phyloP scores from a whole-genome alignment of 2,113 vertebrate genomes.

The Ailuropoda melanoleuca region DNA sequence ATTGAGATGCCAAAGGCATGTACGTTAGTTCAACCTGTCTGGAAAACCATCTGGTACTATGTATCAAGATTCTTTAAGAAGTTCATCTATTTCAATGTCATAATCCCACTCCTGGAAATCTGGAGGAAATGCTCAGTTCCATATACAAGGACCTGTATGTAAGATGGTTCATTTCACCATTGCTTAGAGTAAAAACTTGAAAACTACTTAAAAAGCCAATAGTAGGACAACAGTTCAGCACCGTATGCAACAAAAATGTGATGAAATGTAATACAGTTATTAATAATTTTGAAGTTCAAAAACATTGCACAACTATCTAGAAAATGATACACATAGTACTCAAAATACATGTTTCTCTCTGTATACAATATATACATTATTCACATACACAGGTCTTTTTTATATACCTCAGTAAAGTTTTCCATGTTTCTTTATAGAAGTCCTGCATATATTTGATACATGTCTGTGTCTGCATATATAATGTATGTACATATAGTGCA shows the following conservation, averaged over 20 bases:
- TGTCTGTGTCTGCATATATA: background rate
- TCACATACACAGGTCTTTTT: background rate
- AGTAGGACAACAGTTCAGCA: background rate
- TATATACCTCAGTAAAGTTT: background rate
- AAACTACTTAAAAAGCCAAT: background rate
- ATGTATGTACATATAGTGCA: background rate
- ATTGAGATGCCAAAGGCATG: background rate
- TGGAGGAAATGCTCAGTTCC: background rate
- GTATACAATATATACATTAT: background rate
- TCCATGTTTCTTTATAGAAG: conserved; percentile 7
- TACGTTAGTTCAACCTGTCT: background rate
- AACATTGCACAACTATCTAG: background rate
- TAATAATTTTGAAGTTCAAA: background rate
- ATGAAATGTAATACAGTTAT: background rate
- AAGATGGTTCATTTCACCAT: background rate
- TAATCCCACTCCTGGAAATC: background rate
- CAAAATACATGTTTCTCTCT: background rate
- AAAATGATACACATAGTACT: background rate
- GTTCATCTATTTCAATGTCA: background rate
- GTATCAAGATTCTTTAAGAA: background rate
- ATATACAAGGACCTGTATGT: background rate
- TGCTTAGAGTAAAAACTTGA: background rate
- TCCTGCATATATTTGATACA: background rate
- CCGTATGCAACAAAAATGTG: background rate
- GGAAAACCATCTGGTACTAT: background rate